Evolutionary conservation across 2,797 vertebrate genomes (phyloP).

Genomic region (Acrossocheilus fasciatus): DNA sequence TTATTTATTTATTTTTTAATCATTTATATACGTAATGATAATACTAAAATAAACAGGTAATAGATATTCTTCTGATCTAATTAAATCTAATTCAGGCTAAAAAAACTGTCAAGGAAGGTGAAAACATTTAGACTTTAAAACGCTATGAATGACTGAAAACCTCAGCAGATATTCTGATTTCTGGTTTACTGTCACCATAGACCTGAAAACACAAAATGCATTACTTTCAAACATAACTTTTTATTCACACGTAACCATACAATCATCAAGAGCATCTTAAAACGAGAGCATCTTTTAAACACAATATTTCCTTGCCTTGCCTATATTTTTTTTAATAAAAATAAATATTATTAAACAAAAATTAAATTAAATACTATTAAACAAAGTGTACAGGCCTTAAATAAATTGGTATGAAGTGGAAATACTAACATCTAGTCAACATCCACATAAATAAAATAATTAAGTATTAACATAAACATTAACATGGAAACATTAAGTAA

Average conservation of each 20-base stretch:
- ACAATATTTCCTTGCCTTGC: neutral
- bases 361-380: neutral
- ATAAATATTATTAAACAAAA: no score
- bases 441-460: conserved; percentile 7
- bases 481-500: no score
- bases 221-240: neutral
- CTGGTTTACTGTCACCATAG: neutral
- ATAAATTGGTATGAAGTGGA: neutral
- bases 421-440: neutral
- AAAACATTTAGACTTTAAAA: neutral
- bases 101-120: no score
- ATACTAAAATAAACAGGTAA: conserved; percentile 8
- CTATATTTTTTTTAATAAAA: no score
- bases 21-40: no score
- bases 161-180: neutral
- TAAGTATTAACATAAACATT: neutral
- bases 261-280: no score
- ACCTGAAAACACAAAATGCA: neutral
- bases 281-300: no score
- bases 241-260: no score
- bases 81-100: neutral
- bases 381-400: neutral
- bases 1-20: no score
- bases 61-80: neutral
- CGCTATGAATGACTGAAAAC: neutral